Evolutionary conservation across 1,140 invertebrate genomes (phyloP), one percentile per base, ranked within the genome.

Genomic region (Cydia strobilella): DNA sequence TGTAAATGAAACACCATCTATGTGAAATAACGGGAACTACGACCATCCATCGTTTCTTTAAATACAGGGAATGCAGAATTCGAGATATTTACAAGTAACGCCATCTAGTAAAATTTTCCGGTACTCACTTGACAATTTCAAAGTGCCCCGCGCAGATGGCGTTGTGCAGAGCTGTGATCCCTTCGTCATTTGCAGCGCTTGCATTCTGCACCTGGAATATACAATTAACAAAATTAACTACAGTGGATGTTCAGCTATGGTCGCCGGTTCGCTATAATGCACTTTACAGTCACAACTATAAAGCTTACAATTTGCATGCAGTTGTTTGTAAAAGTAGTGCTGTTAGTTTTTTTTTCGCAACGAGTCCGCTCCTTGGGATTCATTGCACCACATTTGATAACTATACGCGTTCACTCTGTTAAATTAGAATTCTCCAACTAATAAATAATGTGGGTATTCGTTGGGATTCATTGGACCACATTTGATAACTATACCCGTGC

Each of bases 101-200:
- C 15, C 65, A 69, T 69, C 65, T 69, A 69, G 65, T 69, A 35
- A 35, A 2, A 18, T 69, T 69, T 31, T 42, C 31, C 54, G 48
- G 39, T 65, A 94, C 94, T 93, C 78, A 99, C 93, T 98, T 98
- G 80, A 99, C 98, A 86, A 99, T 99, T 85, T 99, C 98, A 84
- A 99, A 96, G 92, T 99, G 99, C 25, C 99, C 98, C 4, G 99
- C 99, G 94, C 99, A 99, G 85, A 99, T 99, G 80, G 99, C 99
- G 93, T 99, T 99, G 92, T 99, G 99, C 66, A 99, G 94, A 39
- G 99, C 99, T 2, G 99, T 99, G 80, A 99, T 99, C 93, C 99
- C 96, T 96, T 99, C 95, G 95, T 97, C 98, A 93, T 99, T 99
- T 18, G 98, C 97, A n/a, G 97, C 97, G 91, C 98, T 99, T 25